phyloP scores from a whole-genome alignment of 2,888 invertebrate genomes.

The Drosophila kambysellisi region DNA sequence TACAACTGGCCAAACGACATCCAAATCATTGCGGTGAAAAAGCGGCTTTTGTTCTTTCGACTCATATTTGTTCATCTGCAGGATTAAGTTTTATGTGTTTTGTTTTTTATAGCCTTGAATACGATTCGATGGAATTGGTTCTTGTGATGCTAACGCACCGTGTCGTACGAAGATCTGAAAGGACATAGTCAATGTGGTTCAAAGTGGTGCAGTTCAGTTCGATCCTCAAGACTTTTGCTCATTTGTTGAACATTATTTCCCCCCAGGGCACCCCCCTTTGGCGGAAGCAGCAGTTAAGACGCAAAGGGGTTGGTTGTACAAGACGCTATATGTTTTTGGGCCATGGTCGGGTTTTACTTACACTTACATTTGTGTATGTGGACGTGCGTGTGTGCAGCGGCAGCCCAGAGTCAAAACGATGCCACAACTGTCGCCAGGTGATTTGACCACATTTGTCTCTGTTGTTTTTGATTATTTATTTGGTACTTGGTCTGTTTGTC shows the following conservation, averaged over 20 bases:
- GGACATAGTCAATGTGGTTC: background rate
- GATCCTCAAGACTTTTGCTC: no score
- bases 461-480: slow-evolving; percentile 9
- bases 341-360: no score
- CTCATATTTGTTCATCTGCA: background rate
- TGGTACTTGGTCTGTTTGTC: slow-evolving; percentile 13
- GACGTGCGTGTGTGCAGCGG: slow-evolving; percentile 11
- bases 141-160: background rate
- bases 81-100: background rate
- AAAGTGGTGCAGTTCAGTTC: no score
- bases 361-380: background rate
- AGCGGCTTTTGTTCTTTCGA: background rate
- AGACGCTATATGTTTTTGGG: no score
- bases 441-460: slow-evolving; percentile 28
- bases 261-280: no score
- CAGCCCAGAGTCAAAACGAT: slow-evolving; percentile 33
- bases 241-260: no score
- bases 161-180: background rate
- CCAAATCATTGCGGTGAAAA: background rate
- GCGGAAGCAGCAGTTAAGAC: no score
- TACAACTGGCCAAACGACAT: background rate
- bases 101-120: background rate
- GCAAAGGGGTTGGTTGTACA: no score
- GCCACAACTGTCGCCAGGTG: slow-evolving; percentile 63
- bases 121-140: background rate